Evolutionary conservation across 2,797 vertebrate genomes (phyloP), one percentile per base, ranked within the genome.

Genomic region (Diplodus sargus): DNA sequence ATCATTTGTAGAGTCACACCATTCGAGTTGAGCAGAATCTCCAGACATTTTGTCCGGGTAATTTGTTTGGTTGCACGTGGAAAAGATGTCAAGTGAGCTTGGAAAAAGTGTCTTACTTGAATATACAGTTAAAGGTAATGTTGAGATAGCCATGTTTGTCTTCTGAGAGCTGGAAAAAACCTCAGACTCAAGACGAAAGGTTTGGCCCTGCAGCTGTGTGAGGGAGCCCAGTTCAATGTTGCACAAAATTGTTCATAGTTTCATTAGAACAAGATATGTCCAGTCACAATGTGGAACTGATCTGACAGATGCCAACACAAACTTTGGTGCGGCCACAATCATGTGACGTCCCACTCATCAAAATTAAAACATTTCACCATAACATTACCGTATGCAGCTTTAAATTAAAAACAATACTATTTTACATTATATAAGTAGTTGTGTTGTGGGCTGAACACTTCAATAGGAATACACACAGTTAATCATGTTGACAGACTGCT

Each of bases 401-500:
- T 28, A n/a, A 23, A 34, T 18, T 25, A 25, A 47, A 9, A 30
- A 42, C 14, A 18, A 10, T 42, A 3, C 20, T 22, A 39, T 58
- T 39, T 62, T 12, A 63, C 5, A 9, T 16, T 20, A 28, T 2
- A 25, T 56, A 56, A 16, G 18, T 39, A 48, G 17, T n/a, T 54
- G n/a, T 51, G n/a, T 20, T 16, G 13, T 14, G 11, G 17, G 22
- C 23, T 23, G 28, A 62, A 45, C 22, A 39, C 43, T 8, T 57
- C 10, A 14, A 7, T 14, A 49, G 45, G 11, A 59, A 63, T 23
- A 60, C 2, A 8, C 7, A 3, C 30, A 45, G 15, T 79, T 18
- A 42, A 71, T 76, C 42, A 57, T 11, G 58, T 42, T 57, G 69
- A 74, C 52, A 69, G 53, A 25, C 28, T 60, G 58, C 17, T 69